Evolutionary conservation across 2,797 vertebrate genomes (phyloP), one percentile per base, ranked within the genome.

Genomic region (Clarias pachynema): DNA sequence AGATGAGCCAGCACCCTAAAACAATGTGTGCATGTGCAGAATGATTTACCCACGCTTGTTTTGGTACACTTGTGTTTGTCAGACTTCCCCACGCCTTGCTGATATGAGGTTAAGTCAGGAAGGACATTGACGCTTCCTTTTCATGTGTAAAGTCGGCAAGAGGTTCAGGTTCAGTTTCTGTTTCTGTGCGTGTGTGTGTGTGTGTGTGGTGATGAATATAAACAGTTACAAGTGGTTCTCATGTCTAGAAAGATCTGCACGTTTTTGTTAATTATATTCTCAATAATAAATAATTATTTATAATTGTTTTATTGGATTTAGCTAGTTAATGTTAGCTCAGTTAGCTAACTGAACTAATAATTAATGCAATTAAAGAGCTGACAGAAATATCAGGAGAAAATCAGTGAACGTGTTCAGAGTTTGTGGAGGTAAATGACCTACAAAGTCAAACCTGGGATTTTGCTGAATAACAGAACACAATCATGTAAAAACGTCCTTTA

Each of bases 1-100:
- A 62, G 53, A 26, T 66, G 26, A n/a, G 53, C 49, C 66, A 73
- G 16, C n/a, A n/a, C 49, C 26, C 57, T 53, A 40, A 73, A 73
- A 73, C 77, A 80, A 60, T 49, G 63, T 34, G 77, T 72, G n/a
- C 78, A 65, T 56, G 40, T 74, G 40, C 59, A 62, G 56, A 81
- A 73, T 56, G 29, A 57, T 81, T 81, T 62, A 62, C 18, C 18
- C 63, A 26, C 7, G 24, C 26, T 49, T 72, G 77, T 80, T 63
- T 85, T 85, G 29, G 4, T 80, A 53, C 75, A n/a, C 44, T 84
- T 10, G 2, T 63, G 77, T 78, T 84, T 60, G 74, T 69, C 44
- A 44, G 57, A 53, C 18, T 60, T 79, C 75, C 18, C 65, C 56
- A 16, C 31, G 65, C 34, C 57, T 31, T 3, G 7, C 65, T 84